Evolutionary conservation across 2,113 vertebrate genomes (phyloP).

Genomic region (Salvator merianae): DNA sequence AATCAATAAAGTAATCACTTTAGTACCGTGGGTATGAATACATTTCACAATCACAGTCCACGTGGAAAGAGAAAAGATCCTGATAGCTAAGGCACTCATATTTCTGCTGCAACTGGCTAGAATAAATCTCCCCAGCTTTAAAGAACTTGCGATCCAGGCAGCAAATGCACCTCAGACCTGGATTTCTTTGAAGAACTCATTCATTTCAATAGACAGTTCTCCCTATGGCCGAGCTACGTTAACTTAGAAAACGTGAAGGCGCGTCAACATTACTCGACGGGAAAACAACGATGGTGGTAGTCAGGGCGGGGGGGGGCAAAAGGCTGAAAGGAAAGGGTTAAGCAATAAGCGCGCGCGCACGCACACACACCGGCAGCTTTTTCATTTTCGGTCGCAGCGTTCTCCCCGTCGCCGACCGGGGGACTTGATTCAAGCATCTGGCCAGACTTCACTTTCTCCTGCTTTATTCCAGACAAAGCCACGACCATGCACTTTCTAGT

Average conservation of each 20-base stretch:
- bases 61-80: not conserved
- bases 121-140: not conserved
- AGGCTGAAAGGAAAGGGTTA: too few species aligned
- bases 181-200: not conserved
- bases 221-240: not conserved
- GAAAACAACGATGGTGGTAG: not conserved
- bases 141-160: not conserved
- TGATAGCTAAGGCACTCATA: not conserved
- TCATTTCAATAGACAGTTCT: not conserved
- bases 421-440: not conserved
- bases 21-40: too few species aligned
- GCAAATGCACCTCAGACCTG: too few species aligned
- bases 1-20: not conserved
- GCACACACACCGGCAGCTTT: not conserved
- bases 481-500: not conserved
- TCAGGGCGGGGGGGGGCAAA: not conserved
- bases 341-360: too few species aligned
- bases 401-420: not conserved
- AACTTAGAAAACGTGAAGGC: too few species aligned
- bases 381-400: not conserved
- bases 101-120: not conserved
- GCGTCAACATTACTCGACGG: not conserved
- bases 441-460: accelerated
- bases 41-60: not conserved
- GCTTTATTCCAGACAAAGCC: accelerated